A percentile compares a stretch with the other conserved stretches of the same genome.
Evolutionary conservation across 1,140 invertebrate genomes (phyloP).

Genomic region (Anoplolepis gracilipes): DNA sequence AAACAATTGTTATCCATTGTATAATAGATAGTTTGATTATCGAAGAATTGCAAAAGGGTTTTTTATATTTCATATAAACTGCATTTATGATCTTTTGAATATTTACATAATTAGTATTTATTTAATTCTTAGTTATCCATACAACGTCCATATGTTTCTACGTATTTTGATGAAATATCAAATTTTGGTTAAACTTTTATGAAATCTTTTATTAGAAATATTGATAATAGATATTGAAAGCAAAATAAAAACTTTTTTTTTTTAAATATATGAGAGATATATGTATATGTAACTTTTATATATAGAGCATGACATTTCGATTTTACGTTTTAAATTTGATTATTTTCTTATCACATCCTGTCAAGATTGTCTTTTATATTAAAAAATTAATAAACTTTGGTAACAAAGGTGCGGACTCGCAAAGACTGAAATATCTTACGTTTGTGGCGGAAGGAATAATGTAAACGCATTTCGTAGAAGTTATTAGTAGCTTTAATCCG

Average conservation of each 20-base stretch:
- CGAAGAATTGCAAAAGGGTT: neutral
- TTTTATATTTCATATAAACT: slow-evolving; percentile 7
- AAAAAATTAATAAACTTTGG: neutral
- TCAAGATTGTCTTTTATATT: no score
- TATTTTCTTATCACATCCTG: no score
- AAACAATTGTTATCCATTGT: neutral
- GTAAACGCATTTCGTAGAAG: slow-evolving; percentile 36
- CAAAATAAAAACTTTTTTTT: no score
- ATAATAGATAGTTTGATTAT: neutral
- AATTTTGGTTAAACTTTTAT: no score
- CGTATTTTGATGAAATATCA: no score
- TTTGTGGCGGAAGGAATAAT: slow-evolving; percentile 6
- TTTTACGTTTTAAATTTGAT: no score
- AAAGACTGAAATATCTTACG: slow-evolving; percentile 20
- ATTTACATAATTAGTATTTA: slow-evolving; percentile 1
- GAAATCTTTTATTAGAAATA: no score
- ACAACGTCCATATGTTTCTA: neutral
- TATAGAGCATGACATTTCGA: no score
- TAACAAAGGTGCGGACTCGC: neutral
- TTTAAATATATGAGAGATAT: no score
- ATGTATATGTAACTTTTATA: no score
- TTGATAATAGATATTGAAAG: no score
- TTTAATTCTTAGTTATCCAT: neutral
- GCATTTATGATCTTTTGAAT: neutral
- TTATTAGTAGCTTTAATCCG: slow-evolving; percentile 40